Evolutionary conservation across 2,797 vertebrate species (phyloP).

Genomic region (Galaxias olidus): DNA sequence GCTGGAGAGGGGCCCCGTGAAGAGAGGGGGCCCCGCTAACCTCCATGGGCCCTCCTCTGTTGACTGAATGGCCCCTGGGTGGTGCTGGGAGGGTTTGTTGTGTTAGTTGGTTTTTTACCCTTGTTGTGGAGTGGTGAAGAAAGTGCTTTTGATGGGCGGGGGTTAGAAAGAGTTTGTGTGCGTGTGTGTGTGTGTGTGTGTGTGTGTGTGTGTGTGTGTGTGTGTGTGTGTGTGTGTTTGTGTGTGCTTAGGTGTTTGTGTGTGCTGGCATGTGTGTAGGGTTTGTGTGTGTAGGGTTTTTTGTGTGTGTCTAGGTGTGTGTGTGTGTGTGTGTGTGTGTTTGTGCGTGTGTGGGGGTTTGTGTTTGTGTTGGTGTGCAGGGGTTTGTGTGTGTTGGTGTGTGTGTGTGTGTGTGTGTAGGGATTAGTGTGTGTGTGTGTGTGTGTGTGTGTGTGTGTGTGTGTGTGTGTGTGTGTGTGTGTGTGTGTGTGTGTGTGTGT

Average conservation of each 20-base stretch:
- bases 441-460: background rate
- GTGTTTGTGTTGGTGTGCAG: slow-evolving; percentile 13
- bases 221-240: no score
- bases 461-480: slow-evolving; percentile 12
- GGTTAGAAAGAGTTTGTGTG: no score
- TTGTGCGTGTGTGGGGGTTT: slow-evolving; percentile 12
- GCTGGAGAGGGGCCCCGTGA: slow-evolving; percentile 33
- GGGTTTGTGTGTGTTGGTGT: slow-evolving; percentile 6
- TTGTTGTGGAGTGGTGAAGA: no score
- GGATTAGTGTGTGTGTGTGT: background rate
- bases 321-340: slow-evolving; percentile 24
- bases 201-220: slow-evolving; percentile 42
- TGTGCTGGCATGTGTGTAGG: slow-evolving; percentile 12
- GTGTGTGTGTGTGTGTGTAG: slow-evolving; percentile 3
- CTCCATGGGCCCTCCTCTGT: slow-evolving; percentile 22
- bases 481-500: slow-evolving; percentile 3
- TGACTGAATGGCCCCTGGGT: slow-evolving; percentile 26
- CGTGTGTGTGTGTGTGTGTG: no score
- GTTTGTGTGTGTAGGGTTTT: slow-evolving; percentile 11
- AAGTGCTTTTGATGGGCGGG: no score
- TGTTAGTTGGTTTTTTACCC: no score
- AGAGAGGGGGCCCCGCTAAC: background rate
- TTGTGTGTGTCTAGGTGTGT: no score
- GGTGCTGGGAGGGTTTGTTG: background rate
- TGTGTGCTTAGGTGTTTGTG: background rate